phyloP scores from a whole-genome alignment of 2,888 invertebrate species.

The Sussaba pulchella region DNA sequence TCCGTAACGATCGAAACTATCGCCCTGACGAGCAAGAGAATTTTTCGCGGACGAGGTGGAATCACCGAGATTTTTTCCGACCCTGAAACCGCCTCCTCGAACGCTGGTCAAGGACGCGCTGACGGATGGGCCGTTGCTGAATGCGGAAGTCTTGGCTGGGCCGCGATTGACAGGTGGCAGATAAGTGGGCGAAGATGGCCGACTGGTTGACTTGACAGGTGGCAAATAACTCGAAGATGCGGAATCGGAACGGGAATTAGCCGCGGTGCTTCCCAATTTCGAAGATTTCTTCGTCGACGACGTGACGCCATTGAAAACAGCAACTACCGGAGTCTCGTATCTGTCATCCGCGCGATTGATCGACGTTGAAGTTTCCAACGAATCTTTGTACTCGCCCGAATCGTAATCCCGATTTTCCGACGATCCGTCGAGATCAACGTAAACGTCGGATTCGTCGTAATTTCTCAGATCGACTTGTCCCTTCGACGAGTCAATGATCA shows the following conservation, averaged over 20 bases:
- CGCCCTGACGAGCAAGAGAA: conserved; percentile 78
- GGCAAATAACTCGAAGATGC: conserved; percentile 41
- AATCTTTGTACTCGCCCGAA: conserved; percentile 63
- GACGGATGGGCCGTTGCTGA: conserved; percentile 45
- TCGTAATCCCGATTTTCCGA: conserved; percentile 67
- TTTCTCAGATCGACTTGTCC: conserved; percentile 80
- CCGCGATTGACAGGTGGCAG: conserved; percentile 51
- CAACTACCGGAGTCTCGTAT: conserved; percentile 62
- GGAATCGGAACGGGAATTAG: conserved; percentile 63
- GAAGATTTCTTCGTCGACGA: conserved; percentile 28
- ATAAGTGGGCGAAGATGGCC: conserved; percentile 54
- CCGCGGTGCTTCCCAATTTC: conserved; percentile 54
- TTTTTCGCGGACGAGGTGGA: conserved; percentile 57
- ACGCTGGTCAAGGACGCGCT: conserved; percentile 42
- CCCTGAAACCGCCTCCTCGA: conserved; percentile 58
- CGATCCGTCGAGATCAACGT: conserved; percentile 79
- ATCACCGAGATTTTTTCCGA: conserved; percentile 62
- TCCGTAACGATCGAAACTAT: conserved; percentile 87
- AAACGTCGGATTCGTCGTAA: conserved; percentile 82
- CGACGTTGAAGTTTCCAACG: conserved; percentile 22
- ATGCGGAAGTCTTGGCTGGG: conserved; percentile 10
- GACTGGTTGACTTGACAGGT: conserved; percentile 42
- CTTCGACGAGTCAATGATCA: conserved; percentile 77
- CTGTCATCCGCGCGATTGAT: conserved; percentile 20
- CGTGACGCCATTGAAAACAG: conserved; percentile 50